These are phyloP conservation scores for Antitype chi DNA, from an alignment of 2,888 invertebrate species.

Conservation along the genomic window DNA sequence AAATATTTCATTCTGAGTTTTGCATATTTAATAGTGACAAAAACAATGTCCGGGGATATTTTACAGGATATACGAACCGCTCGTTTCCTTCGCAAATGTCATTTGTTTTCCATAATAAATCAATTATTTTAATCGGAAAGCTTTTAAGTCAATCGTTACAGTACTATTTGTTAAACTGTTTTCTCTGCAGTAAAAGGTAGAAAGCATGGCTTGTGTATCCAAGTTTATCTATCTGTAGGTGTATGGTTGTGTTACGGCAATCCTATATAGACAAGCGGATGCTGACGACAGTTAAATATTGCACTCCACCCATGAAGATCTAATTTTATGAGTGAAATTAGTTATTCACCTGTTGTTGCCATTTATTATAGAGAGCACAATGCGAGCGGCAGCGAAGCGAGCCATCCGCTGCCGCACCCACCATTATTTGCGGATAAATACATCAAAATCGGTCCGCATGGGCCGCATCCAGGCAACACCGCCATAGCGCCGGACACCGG, in stretches of 20 bases:
- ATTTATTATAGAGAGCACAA: constrained; percentile 89
- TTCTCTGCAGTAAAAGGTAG: constrained; percentile 30
- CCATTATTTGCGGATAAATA: constrained; percentile 84
- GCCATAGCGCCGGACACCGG: constrained; percentile 22
- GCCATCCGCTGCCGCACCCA: constrained; percentile 80
- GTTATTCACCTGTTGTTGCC: constrained; percentile 90
- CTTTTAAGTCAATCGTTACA: constrained; percentile 59
- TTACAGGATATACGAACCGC: constrained; percentile 69
- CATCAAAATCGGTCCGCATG: constrained; percentile 74
- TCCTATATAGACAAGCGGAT: constrained; percentile 81
- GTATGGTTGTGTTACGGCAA: constrained; percentile 78
- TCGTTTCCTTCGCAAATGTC: constrained; percentile 68
- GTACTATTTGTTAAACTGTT: constrained; percentile 38
- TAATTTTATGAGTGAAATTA: constrained; percentile 90
- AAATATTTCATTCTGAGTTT: constrained; percentile 87
- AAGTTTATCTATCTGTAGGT: constrained; percentile 70
- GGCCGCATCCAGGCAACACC: constrained; percentile 42
- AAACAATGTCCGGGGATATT: constrained; percentile 82
- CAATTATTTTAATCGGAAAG: constrained; percentile 68
- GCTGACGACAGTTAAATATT: constrained; percentile 87
- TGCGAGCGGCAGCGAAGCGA: constrained; percentile 82
- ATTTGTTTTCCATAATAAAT: constrained; percentile 71
- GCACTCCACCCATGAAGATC: constrained; percentile 88
- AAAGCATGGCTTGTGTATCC: constrained; percentile 36
- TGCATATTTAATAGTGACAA: constrained; percentile 87